These are phyloP conservation scores for Listronotus oregonensis DNA, from an alignment of 1,140 invertebrate species.

Conservation along the genomic window DNA sequence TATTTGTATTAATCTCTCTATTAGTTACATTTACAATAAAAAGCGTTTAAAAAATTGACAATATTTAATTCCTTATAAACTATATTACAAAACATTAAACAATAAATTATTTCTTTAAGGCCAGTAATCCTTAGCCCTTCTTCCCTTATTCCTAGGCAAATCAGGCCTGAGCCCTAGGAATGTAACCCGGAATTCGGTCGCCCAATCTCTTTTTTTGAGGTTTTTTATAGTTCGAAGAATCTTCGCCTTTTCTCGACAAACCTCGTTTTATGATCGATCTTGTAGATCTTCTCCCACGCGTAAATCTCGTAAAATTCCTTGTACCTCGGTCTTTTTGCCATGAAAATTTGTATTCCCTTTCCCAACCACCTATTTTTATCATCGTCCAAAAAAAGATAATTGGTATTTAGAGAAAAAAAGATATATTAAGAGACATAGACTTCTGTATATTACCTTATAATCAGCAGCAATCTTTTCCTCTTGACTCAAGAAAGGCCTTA, in stretches of 20 bases:
- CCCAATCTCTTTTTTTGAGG: constrained; percentile 65
- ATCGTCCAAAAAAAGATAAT: constrained; percentile 53
- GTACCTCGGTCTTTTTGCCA: constrained; percentile 67
- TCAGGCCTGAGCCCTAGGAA: constrained; percentile 67
- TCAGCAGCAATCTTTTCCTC: constrained; percentile 67
- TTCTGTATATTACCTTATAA: constrained; percentile 56
- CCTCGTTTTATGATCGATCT: constrained; percentile 69
- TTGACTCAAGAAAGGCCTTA: constrained; percentile 74
- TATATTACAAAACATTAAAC: background rate
- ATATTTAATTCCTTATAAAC: background rate
- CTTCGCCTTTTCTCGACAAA: constrained; percentile 68
- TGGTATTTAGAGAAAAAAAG: no score
- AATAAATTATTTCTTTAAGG: constrained; percentile 44
- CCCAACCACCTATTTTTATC: constrained; percentile 71
- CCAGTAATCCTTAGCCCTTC: constrained; percentile 52
- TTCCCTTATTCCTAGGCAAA: constrained; percentile 60
- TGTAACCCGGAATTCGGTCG: constrained; percentile 67
- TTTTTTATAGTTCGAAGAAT: constrained; percentile 68
- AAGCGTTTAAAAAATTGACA: no score
- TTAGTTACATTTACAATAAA: no score
- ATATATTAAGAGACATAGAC: no score
- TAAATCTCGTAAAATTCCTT: constrained; percentile 69
- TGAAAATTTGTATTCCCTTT: constrained; percentile 69
- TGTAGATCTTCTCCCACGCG: constrained; percentile 78
- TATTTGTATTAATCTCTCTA: no score